phyloP scores from a whole-genome alignment of 2,888 invertebrate species.

The Lasioglossum marginatum region DNA sequence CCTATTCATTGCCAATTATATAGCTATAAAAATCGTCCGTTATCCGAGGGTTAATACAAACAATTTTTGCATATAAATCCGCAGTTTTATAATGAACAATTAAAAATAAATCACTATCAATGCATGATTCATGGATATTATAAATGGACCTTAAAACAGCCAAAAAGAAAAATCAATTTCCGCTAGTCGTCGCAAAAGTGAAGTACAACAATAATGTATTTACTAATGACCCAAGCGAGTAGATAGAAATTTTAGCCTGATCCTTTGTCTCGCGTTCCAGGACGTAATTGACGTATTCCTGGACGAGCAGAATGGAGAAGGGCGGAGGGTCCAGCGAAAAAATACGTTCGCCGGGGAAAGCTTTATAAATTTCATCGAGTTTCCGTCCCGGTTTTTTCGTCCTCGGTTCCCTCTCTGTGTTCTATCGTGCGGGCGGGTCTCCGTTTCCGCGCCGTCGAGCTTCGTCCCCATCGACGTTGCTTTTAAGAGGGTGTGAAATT shows the following conservation, averaged over 20 bases:
- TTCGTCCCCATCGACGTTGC: constrained; percentile 34
- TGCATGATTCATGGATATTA: no score
- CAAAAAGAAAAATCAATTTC: no score
- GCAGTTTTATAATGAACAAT: no score
- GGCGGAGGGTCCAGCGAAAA: constrained; percentile 5
- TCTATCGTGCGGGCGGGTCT: background rate
- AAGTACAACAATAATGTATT: background rate
- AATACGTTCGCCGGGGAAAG: background rate
- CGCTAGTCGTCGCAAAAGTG: no score
- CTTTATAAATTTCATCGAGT: constrained; percentile 14
- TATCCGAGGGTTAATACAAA: no score
- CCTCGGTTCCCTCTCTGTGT: background rate
- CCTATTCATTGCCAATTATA: no score
- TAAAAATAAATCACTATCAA: background rate
- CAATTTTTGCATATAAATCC: no score
- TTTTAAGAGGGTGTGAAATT: constrained; percentile 34
- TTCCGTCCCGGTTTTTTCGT: background rate
- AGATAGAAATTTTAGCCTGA: background rate
- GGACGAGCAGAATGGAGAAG: background rate
- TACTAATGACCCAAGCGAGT: background rate
- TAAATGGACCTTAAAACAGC: background rate
- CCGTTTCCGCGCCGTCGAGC: constrained; percentile 8
- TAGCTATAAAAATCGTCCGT: no score
- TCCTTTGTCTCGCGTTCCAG: background rate
- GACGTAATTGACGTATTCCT: background rate